Percentiles rank a stretch among this genome's conserved stretches.
Evolutionary conservation across 1,140 invertebrate genomes (phyloP).

Genomic region (Aradophagus sp.): DNA sequence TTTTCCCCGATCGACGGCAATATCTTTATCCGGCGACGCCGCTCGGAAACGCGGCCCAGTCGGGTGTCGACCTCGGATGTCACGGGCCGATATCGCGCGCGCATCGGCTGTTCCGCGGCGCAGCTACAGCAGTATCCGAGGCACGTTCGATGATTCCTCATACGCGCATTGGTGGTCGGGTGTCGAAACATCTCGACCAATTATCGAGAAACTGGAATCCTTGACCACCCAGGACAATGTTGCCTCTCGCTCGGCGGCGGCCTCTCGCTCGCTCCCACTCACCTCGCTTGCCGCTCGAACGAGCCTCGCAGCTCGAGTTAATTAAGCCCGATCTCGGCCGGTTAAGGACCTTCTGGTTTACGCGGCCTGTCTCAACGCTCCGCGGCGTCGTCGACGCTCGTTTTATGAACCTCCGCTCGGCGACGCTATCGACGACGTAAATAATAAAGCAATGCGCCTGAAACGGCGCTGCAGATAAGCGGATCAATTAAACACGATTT

Average conservation of each 20-base stretch:
- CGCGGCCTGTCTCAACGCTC: constrained; percentile 35
- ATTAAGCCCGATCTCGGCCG: constrained; percentile 72
- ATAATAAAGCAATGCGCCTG: constrained; percentile 39
- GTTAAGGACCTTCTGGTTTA: constrained; percentile 70
- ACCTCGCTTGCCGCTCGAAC: constrained; percentile 55
- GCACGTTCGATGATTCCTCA: constrained; percentile 63
- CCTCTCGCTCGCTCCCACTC: constrained; percentile 7
- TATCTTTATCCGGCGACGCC: too few species aligned
- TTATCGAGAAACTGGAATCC: constrained; percentile 76
- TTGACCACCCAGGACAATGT: constrained; percentile 69
- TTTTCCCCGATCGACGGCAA: too few species aligned
- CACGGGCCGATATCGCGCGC: constrained; percentile 55
- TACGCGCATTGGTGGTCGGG: constrained; percentile 71
- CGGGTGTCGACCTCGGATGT: constrained; percentile 50
- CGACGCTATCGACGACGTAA: constrained; percentile 6
- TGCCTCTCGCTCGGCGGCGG: constrained; percentile 9
- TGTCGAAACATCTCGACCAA: constrained; percentile 76
- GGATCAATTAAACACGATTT: constrained; percentile 53
- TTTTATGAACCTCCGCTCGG: too few species aligned
- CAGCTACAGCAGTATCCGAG: constrained; percentile 48
- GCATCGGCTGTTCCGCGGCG: constrained; percentile 51
- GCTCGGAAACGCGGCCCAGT: constrained; percentile 29
- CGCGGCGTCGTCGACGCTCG: background rate
- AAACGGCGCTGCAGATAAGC: constrained; percentile 36
- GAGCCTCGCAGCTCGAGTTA: constrained; percentile 71